Evolutionary conservation across 2,888 invertebrate species (phyloP).

Genomic region (Conistra vaccinii): DNA sequence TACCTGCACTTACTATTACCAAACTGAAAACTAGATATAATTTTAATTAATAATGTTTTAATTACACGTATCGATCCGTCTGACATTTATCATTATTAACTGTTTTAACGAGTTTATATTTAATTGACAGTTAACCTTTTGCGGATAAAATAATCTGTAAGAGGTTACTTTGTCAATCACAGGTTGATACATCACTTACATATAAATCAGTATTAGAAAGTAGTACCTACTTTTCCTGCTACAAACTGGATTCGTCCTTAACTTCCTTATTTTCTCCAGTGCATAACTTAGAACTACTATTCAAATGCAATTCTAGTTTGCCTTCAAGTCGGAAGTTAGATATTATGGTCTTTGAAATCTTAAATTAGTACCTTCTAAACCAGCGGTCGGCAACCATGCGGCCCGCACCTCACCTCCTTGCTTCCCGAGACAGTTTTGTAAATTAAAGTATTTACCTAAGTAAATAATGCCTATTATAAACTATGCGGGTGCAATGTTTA

Average conservation of each 20-base stretch:
- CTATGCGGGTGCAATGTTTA: no score
- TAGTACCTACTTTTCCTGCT: conserved; percentile 1
- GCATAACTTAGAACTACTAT: not conserved
- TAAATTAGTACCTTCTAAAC: no score
- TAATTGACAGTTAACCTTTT: conserved; percentile 9
- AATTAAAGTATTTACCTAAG: no score
- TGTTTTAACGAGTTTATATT: not conserved
- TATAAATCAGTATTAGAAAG: conserved; percentile 13
- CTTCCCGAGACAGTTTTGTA: no score
- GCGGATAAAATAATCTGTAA: not conserved
- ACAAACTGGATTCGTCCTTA: conserved; percentile 17
- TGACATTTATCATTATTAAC: conserved; percentile 7
- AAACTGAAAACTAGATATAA: not conserved
- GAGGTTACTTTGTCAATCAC: not conserved
- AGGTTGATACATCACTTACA: not conserved
- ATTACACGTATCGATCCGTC: not conserved
- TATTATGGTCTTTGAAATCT: no score
- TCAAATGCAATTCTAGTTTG: conserved; percentile 2
- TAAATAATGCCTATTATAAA: no score
- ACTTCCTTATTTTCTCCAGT: conserved; percentile 29
- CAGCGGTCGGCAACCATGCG: no score
- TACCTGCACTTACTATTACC: not conserved
- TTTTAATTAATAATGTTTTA: not conserved
- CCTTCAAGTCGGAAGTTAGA: not conserved
- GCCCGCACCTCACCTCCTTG: no score